phyloP scores from a whole-genome alignment of 1,140 invertebrate genomes.

The Hesperophylax magnus region DNA sequence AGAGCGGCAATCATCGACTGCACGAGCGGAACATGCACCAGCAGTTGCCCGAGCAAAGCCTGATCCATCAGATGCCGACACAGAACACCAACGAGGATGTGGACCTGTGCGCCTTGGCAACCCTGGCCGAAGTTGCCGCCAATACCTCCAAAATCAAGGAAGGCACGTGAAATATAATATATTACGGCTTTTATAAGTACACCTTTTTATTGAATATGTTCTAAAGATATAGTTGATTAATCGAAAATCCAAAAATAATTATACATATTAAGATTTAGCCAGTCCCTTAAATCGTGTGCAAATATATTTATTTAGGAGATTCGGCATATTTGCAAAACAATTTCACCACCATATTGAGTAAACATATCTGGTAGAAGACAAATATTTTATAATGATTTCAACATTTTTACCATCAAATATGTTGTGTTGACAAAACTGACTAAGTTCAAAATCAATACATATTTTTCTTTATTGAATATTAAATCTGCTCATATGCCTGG shows the following conservation, averaged over 20 bases:
- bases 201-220: conserved; percentile 24
- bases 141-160: conserved; percentile 65
- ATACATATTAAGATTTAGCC: conserved; percentile 3
- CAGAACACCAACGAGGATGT: conserved; percentile 61
- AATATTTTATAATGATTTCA: too few relatives aligned
- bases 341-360: neutral
- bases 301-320: conserved; percentile 4
- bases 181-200: conserved; percentile 14
- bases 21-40: too few relatives aligned
- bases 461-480: neutral
- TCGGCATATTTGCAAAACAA: neutral
- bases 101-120: conserved; percentile 71
- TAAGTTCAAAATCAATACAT: neutral
- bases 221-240: conserved; percentile 9
- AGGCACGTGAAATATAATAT: conserved; percentile 33
- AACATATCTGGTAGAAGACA: conserved; percentile 12
- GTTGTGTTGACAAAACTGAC: conserved; percentile 6
- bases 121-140: conserved; percentile 71
- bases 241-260: conserved; percentile 21
- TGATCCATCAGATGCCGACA: too few relatives aligned
- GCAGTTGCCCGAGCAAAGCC: too few relatives aligned
- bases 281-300: conserved; percentile 2
- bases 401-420: conserved; percentile 5
- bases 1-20: too few relatives aligned
- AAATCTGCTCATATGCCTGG: neutral